These are phyloP conservation scores for Laterallus jamaicensis DNA, from an alignment of 2,113 vertebrate species.

Conservation along the genomic window DNA sequence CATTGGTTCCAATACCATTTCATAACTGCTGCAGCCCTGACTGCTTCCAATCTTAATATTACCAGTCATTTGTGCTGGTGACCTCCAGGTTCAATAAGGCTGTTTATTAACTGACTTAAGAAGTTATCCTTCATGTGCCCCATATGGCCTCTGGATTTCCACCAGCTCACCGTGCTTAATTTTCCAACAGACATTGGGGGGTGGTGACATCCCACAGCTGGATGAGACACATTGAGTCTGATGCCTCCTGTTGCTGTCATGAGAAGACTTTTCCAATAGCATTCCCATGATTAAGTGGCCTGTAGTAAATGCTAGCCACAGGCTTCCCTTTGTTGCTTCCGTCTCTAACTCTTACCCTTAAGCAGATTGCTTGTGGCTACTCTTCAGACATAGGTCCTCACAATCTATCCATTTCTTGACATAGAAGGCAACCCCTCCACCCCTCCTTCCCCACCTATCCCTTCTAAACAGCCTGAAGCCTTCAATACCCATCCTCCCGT, in stretches of 20 bases:
- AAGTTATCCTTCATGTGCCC: not conserved
- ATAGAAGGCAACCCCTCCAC: rapidly evolving
- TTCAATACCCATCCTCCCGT: rapidly evolving
- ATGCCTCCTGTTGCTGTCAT: too few species aligned
- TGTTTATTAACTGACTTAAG: not conserved
- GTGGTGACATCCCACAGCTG: too few species aligned
- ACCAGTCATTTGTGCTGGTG: too few species aligned
- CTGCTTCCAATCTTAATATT: not conserved
- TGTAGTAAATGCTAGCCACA: not conserved
- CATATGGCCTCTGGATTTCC: not conserved
- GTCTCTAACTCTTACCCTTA: not conserved
- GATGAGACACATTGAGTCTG: too few species aligned
- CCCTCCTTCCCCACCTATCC: too few species aligned
- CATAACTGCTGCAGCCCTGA: not conserved
- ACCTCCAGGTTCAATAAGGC: not conserved
- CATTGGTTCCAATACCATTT: not conserved
- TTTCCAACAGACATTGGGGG: not conserved
- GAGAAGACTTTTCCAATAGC: not conserved
- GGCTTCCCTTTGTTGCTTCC: not conserved
- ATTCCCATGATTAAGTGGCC: rapidly evolving
- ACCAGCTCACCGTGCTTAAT: not conserved
- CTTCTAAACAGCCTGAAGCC: not conserved
- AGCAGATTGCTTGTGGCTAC: rapidly evolving
- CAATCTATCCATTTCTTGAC: not conserved
- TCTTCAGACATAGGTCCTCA: not conserved